Conservation (phyloP, 1,140 invertebrate genomes). For the Lithobius niger region DNA sequence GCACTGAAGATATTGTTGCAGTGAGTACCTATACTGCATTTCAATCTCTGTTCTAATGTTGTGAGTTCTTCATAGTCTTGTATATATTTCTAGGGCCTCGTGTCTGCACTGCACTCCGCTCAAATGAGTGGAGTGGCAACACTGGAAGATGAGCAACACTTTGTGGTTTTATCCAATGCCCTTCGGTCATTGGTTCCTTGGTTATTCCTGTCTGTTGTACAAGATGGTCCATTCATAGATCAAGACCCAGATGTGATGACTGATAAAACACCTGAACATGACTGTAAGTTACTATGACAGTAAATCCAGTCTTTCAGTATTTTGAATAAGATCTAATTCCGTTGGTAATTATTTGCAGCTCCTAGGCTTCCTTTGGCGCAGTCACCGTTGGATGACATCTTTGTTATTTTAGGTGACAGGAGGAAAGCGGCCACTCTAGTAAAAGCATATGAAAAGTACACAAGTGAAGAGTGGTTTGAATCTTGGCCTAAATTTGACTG, state of each 20-base stretch:
- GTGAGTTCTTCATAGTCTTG: neutral
- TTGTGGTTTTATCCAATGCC: neutral
- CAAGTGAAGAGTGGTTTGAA: constrained; percentile 34
- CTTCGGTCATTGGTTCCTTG: constrained; percentile 13
- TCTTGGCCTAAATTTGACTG: constrained; percentile 33
- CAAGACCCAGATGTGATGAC: too few species aligned
- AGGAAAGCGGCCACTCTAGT: constrained; percentile 22
- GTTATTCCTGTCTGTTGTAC: constrained; percentile 26
- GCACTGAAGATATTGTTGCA: constrained; percentile 30
- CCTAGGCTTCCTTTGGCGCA: constrained; percentile 24
- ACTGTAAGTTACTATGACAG: too few species aligned
- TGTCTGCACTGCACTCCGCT: neutral
- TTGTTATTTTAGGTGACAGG: constrained; percentile 25
- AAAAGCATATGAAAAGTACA: constrained; percentile 27
- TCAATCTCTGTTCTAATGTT: neutral
- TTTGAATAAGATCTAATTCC: too few species aligned
- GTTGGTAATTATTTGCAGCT: neutral
- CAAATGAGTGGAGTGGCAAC: neutral
- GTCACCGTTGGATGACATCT: constrained; percentile 25
- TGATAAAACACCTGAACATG: too few species aligned
- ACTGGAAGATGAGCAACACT: neutral
- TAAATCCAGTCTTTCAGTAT: too few species aligned
- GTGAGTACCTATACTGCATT: constrained; percentile 16
- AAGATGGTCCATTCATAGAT: constrained; percentile 27
- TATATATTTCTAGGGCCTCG: neutral